A percentile compares a stretch with the other conserved stretches of the same genome.
Conservation (phyloP, 2,888 invertebrate genomes). For the Gortyna flavago region DNA sequence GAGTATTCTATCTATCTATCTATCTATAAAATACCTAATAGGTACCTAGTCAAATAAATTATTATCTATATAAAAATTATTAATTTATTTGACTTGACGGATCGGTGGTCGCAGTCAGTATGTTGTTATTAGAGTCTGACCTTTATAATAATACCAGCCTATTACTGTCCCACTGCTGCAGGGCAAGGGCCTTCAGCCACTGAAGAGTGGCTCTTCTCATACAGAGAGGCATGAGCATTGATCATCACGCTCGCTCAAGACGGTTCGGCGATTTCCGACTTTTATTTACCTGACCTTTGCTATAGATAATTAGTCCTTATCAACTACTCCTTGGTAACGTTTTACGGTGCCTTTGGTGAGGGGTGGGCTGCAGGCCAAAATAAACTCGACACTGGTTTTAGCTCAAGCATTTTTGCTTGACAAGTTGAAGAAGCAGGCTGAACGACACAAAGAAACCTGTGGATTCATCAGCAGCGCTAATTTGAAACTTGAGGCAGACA, state of each 20-base stretch:
- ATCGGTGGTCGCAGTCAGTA: neutral
- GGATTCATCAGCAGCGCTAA: conserved; percentile 77
- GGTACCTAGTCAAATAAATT: neutral
- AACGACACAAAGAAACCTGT: conserved; percentile 76
- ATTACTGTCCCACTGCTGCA: neutral
- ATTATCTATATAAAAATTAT: no score
- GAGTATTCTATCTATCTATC: no score
- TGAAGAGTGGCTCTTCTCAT: no score
- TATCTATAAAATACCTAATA: neutral
- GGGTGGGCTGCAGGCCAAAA: conserved; percentile 3
- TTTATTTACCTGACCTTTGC: neutral
- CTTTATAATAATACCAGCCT: neutral
- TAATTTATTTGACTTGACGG: no score
- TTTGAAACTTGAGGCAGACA: conserved; percentile 79
- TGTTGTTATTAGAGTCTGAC: conserved; percentile 1
- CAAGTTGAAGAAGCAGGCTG: conserved; percentile 77
- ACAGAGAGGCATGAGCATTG: neutral
- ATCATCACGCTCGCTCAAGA: neutral
- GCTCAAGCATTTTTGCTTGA: conserved; percentile 79
- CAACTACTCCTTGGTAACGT: neutral
- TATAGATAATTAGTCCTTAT: neutral
- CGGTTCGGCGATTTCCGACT: neutral
- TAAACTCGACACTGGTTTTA: conserved; percentile 53
- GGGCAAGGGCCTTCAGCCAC: neutral
- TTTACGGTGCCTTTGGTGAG: neutral